phyloP scores from a whole-genome alignment of 2,888 invertebrate genomes.

The Nemoura dubitans region DNA sequence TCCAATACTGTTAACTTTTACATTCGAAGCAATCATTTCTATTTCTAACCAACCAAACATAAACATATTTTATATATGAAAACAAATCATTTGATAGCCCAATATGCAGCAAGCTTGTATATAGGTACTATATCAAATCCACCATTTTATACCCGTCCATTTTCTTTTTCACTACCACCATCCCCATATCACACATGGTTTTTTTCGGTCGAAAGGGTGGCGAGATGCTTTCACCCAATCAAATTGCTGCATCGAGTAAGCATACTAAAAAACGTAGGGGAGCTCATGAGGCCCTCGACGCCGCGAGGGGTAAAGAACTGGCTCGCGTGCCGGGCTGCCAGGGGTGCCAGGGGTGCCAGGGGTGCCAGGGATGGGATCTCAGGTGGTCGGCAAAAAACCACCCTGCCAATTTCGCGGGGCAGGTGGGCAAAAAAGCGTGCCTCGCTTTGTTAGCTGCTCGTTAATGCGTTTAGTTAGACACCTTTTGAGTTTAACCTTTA shows the following conservation, averaged over 20 bases:
- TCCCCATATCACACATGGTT: background rate
- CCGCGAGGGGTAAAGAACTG: background rate
- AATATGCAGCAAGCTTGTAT: too few relatives aligned
- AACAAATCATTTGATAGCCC: too few relatives aligned
- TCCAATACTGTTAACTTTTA: too few relatives aligned
- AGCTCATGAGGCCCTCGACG: background rate
- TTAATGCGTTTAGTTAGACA: background rate
- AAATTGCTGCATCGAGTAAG: background rate
- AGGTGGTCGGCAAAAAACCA: background rate
- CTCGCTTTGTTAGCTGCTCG: background rate
- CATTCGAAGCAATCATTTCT: too few relatives aligned
- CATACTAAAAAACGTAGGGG: background rate
- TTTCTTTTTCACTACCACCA: background rate
- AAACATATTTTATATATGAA: too few relatives aligned
- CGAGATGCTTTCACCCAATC: background rate
- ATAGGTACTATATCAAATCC: too few relatives aligned
- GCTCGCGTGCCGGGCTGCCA: too few relatives aligned
- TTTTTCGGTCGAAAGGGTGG: background rate
- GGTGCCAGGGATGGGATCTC: too few relatives aligned
- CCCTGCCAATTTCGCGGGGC: background rate
- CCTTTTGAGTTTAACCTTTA: background rate
- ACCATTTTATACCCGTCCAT: background rate
- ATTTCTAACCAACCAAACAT: too few relatives aligned
- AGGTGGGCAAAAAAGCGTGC: conserved; percentile 2
- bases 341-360: too few relatives aligned